A percentile compares a stretch with the other conserved stretches of the same genome.
phyloP scores from a whole-genome alignment of 2,888 invertebrate genomes.

The Cryptocheilus praepositus region DNA sequence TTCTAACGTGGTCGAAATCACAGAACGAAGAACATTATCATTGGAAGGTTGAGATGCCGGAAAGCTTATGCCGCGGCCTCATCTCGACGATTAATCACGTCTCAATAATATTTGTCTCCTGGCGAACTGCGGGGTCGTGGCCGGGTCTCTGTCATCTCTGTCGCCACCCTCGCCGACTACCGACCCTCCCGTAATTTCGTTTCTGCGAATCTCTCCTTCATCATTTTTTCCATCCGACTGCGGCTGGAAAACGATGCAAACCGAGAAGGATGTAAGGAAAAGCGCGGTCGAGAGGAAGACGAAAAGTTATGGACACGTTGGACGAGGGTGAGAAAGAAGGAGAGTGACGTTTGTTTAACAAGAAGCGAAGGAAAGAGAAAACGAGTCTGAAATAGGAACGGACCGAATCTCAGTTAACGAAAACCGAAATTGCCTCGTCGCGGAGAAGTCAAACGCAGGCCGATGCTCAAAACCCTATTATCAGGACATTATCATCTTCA shows the following conservation, averaged over 20 bases:
- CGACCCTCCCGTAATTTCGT: constrained; percentile 46
- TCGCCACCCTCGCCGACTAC: constrained; percentile 25
- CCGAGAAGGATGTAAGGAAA: not conserved
- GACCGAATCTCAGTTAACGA: constrained; percentile 47
- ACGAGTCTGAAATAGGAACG: not conserved
- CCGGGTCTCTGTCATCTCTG: not conserved
- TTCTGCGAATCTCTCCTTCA: constrained; percentile 25
- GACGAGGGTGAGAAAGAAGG: too few relatives aligned
- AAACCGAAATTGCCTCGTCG: constrained; percentile 63
- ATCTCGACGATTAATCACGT: constrained; percentile 53
- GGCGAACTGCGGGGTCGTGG: constrained; percentile 30
- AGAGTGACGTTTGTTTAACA: not conserved
- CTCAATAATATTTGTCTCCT: constrained; percentile 58
- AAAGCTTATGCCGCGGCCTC: constrained; percentile 33
- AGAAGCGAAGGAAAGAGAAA: not conserved
- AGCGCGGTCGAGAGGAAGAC: constrained; percentile 3
- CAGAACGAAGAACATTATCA: not conserved
- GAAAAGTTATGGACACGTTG: too few relatives aligned
- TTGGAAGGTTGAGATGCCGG: constrained; percentile 17
- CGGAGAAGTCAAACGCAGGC: constrained; percentile 59
- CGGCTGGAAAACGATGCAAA: not conserved
- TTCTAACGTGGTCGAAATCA: not conserved
- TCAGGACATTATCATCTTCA: constrained; percentile 62
- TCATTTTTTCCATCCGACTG: constrained; percentile 13
- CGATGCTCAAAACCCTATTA: constrained; percentile 62